A percentile compares a stretch with the other conserved stretches of the same genome.
These are phyloP conservation scores for Diorhabda elongata DNA, from an alignment of 1,140 invertebrate genomes.

Conservation along the genomic window DNA sequence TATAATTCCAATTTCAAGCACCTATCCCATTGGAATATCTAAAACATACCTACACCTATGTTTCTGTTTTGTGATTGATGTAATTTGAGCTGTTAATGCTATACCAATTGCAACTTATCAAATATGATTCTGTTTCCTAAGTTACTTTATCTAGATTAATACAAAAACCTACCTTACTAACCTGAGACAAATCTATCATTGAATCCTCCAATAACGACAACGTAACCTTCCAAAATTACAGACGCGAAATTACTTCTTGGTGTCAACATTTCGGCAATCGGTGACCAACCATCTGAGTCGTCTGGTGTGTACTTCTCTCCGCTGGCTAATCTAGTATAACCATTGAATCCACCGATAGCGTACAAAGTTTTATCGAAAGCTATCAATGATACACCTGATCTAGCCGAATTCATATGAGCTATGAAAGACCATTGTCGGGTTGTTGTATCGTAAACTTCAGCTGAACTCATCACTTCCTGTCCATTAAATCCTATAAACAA, in stretches of 20 bases:
- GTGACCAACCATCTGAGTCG: slow-evolving; percentile 44
- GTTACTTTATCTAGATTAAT: too few relatives aligned
- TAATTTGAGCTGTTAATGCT: too few relatives aligned
- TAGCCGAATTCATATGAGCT: slow-evolving; percentile 62
- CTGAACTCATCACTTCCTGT: slow-evolving; percentile 59
- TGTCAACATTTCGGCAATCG: slow-evolving; percentile 68
- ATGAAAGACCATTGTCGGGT: slow-evolving; percentile 70
- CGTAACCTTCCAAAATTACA: slow-evolving; percentile 62
- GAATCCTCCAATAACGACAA: slow-evolving; percentile 71
- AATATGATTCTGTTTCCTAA: too few relatives aligned
- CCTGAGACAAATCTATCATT: slow-evolving; percentile 51
- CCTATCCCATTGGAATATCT: too few relatives aligned
- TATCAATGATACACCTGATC: slow-evolving; percentile 69
- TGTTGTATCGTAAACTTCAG: slow-evolving; percentile 61
- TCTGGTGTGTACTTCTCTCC: slow-evolving; percentile 43
- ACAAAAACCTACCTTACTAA: neutral
- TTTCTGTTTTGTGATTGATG: too few relatives aligned
- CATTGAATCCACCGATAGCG: slow-evolving; percentile 68
- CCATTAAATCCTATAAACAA: slow-evolving; percentile 60
- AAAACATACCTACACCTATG: too few relatives aligned
- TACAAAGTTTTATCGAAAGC: slow-evolving; percentile 59
- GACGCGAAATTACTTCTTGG: slow-evolving; percentile 74
- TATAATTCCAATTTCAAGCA: too few relatives aligned
- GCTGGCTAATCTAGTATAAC: slow-evolving; percentile 55
- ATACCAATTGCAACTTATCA: too few relatives aligned